phyloP scores from a whole-genome alignment of 2,888 invertebrate genomes.

The Ecdyonurus torrentis region DNA sequence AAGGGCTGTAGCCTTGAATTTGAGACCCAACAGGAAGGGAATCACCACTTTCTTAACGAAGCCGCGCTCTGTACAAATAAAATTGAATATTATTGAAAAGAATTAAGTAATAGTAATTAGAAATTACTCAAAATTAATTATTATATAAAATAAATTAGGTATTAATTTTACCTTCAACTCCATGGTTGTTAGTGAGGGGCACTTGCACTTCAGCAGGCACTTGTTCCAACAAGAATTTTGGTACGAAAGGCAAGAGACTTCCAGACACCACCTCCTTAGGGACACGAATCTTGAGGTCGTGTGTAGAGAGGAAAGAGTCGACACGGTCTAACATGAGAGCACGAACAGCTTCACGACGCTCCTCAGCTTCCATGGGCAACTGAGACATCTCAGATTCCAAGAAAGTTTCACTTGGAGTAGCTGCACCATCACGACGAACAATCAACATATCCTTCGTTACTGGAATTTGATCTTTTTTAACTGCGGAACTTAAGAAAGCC shows the following conservation, averaged over 20 bases:
- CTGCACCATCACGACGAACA: constrained; percentile 6
- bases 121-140: no score
- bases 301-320: constrained; percentile 56
- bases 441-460: constrained; percentile 8
- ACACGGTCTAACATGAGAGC: constrained; percentile 48
- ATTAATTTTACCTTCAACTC: constrained; percentile 20
- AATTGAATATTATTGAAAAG: no score
- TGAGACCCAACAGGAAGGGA: constrained; percentile 70
- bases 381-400: not conserved
- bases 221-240: constrained; percentile 41
- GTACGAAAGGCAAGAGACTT: constrained; percentile 33
- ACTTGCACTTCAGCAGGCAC: constrained; percentile 50
- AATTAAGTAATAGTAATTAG: no score
- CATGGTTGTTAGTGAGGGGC: constrained; percentile 43
- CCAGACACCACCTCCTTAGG: constrained; percentile 42
- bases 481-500: constrained; percentile 42
- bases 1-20: constrained; percentile 70
- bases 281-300: constrained; percentile 55
- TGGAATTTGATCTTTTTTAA: constrained; percentile 9
- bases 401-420: not conserved
- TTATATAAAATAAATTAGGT: not conserved
- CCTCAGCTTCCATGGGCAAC: constrained; percentile 27
- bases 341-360: constrained; percentile 26
- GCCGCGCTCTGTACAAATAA: constrained; percentile 47
- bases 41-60: constrained; percentile 70